A percentile compares a stretch with the other conserved stretches of the same genome.
Conservation (phyloP, 2,113 vertebrate genomes). For the Alexandromys fortis region DNA sequence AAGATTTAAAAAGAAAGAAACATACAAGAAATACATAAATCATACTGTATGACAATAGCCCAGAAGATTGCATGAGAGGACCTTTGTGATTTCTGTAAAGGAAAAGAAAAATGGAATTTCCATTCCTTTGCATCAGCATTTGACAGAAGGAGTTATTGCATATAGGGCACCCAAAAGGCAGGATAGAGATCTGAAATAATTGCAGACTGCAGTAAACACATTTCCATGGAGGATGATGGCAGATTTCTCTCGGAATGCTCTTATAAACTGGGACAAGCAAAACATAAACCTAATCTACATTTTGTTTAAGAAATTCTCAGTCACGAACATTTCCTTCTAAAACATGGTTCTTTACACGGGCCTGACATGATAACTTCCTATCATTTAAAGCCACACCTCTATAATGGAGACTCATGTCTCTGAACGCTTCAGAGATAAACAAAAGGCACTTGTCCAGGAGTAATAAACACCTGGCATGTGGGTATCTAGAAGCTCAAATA, state of each 20-base stretch:
- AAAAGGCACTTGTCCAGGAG: slow-evolving; percentile 51
- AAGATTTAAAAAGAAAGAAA: slow-evolving; percentile 79
- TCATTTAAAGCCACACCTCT: slow-evolving; percentile 33
- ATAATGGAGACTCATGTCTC: slow-evolving; percentile 67
- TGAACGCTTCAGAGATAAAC: slow-evolving; percentile 58
- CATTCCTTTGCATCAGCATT: slow-evolving; percentile 51
- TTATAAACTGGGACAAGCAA: slow-evolving; percentile 25
- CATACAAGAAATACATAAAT: slow-evolving; percentile 81
- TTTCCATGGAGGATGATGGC: background rate
- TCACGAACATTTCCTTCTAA: slow-evolving; percentile 1
- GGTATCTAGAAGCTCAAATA: slow-evolving; percentile 62
- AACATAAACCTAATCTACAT: background rate
- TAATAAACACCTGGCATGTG: slow-evolving; percentile 64
- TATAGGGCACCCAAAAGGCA: background rate
- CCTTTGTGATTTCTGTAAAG: slow-evolving; percentile 62
- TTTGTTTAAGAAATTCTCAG: slow-evolving; percentile 51
- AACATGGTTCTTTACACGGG: background rate
- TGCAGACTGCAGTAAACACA: slow-evolving; percentile 43
- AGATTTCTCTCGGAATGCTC: background rate
- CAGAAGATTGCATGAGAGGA: slow-evolving; percentile 67
- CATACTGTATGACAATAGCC: slow-evolving; percentile 69
- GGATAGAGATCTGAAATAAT: slow-evolving; percentile 38
- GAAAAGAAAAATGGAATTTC: slow-evolving; percentile 76
- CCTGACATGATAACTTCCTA: background rate
- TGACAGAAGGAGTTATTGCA: slow-evolving; percentile 61